A percentile compares a stretch with the other conserved stretches of the same genome.
phyloP scores from a whole-genome alignment of 2,797 vertebrate genomes.

The Caiman crocodilus region DNA sequence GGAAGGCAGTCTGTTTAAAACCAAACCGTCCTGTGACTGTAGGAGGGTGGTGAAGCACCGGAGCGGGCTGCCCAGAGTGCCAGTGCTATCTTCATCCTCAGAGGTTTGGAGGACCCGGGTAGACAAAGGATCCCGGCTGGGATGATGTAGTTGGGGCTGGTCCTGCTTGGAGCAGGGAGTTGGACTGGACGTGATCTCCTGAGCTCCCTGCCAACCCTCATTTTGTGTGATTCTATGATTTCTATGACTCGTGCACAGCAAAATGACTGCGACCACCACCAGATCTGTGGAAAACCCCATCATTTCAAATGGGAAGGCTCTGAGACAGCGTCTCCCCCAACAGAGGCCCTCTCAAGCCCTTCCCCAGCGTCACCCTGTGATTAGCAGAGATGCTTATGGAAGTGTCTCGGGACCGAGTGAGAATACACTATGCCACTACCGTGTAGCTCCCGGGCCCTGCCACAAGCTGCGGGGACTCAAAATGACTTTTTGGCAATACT shows the following conservation, averaged over 20 bases:
- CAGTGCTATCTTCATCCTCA: no score
- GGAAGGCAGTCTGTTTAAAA: conserved; percentile 19
- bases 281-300: conserved; percentile 25
- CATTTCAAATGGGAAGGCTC: conserved; percentile 15
- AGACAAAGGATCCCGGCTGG: no score
- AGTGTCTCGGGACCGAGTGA: neutral
- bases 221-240: no score
- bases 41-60: no score
- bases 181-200: no score
- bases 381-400: neutral
- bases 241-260: conserved; percentile 43
- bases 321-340: neutral
- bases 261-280: neutral
- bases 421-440: neutral
- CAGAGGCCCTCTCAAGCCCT: conserved; percentile 21
- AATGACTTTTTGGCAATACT: neutral
- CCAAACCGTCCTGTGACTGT: neutral
- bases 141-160: no score
- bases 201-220: no score
- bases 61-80: no score
- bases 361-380: neutral
- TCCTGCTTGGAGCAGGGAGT: no score
- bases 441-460: neutral
- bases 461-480: neutral
- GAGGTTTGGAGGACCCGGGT: no score